Evolutionary conservation across 2,888 invertebrate genomes (phyloP), one percentile per base, ranked within the genome.

Genomic region (Scaptomyza reducta): DNA sequence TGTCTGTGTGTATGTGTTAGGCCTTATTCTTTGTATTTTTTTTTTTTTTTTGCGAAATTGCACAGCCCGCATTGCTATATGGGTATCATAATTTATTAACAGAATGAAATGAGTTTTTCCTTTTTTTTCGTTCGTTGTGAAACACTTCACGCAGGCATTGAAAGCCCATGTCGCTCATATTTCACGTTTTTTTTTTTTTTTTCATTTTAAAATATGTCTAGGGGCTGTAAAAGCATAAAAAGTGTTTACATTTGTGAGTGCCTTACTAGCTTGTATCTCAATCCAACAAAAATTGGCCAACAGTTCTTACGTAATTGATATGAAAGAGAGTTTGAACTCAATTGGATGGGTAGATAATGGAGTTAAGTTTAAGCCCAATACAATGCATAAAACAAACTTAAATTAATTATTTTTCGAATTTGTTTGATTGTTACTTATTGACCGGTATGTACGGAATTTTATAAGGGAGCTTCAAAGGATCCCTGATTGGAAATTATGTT

Each of bases 51-150:
- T 72, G 70, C 67, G 70, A 78, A 83, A 73, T 81, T 79, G 56
- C 74, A 77, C 73, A 78, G 72, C 75, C 82, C 78, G 77, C 76
- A 77, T 75, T 70, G 58, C 65, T 69, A 57, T 65, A 40, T 38
- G 38, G 9, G 38, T 6, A 77, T 80, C 87, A 88, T 90, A 89
- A 90, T 89, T 90, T 88, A 90, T 88, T 90, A 77, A 89, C 74
- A 82, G 76, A 70, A 71, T 55, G 74, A 85, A 89, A 83, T 79
- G 74, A 85, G 74, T 75, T 83, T 83, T 76, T 65, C 62, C 64
- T 56, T 59, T 62, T 59, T 14, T 50, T 50, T 38, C 18, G 31
- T 11, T 31, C 38, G 13, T 13, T 63, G 25, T 13, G 16, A 40
- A 25, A 49, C 11, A 65, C 69, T 65, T 59, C 56, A 22, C 51